These are phyloP conservation scores for Cheumatopsyche charites DNA, from an alignment of 1,140 invertebrate genomes.

Conservation along the genomic window DNA sequence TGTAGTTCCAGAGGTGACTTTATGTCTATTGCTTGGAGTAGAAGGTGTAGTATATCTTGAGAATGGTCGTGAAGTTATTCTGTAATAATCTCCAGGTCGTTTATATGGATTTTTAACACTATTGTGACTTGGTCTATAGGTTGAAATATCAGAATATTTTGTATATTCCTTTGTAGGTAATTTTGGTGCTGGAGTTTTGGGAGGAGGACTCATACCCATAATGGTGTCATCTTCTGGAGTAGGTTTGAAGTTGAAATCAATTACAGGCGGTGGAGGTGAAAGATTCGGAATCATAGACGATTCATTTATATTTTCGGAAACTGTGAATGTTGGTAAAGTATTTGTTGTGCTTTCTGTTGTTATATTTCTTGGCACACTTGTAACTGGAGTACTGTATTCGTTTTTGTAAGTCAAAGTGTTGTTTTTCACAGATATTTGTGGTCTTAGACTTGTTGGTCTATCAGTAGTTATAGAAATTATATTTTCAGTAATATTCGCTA, in stretches of 20 bases:
- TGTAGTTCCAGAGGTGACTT: constrained; percentile 39
- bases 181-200: constrained; percentile 54
- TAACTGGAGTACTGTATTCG: constrained; percentile 54
- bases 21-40: constrained; percentile 33
- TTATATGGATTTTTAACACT: constrained; percentile 54
- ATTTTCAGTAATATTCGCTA: constrained; percentile 4
- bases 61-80: constrained; percentile 45
- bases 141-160: constrained; percentile 59
- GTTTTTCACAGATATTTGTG: constrained; percentile 48
- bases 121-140: constrained; percentile 57
- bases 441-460: constrained; percentile 39
- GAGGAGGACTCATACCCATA: constrained; percentile 61
- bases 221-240: constrained; percentile 57
- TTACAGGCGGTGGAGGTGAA: constrained; percentile 57
- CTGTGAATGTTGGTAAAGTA: constrained; percentile 52
- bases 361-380: constrained; percentile 57
- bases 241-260: constrained; percentile 55
- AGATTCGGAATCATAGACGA: constrained; percentile 56
- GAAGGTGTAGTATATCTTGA: constrained; percentile 43
- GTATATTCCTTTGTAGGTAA: constrained; percentile 52
- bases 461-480: constrained; percentile 19
- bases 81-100: constrained; percentile 51
- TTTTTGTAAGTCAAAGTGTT: constrained; percentile 51
- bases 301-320: constrained; percentile 51
- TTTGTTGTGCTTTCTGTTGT: constrained; percentile 50